A percentile compares a stretch with the other conserved stretches of the same genome.
These are phyloP conservation scores for Pilophorus perplexus DNA, from an alignment of 2,888 invertebrate genomes.

Conservation along the genomic window DNA sequence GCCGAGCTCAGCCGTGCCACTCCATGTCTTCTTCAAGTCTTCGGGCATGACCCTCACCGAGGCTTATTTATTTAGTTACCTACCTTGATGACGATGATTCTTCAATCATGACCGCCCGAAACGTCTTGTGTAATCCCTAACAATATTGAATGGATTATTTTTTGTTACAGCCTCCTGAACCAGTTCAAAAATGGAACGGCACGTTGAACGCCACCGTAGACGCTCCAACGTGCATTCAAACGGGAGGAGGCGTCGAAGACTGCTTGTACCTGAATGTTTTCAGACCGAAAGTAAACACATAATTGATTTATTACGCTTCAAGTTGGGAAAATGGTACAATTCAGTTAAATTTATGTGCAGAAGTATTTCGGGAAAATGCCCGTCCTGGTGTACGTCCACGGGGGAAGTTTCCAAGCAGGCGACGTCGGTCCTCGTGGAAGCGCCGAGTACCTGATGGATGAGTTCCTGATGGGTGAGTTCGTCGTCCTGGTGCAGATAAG, in stretches of 20 bases:
- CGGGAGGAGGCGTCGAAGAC: background rate
- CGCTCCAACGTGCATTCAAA: background rate
- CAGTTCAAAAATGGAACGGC: background rate
- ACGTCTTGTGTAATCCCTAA: too few relatives aligned
- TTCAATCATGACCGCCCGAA: too few relatives aligned
- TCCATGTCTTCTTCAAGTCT: too few relatives aligned
- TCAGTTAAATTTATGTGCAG: too few relatives aligned
- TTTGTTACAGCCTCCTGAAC: slow-evolving; percentile 17
- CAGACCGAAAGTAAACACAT: slow-evolving; percentile 5
- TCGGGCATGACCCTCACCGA: too few relatives aligned
- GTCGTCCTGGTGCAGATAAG: background rate
- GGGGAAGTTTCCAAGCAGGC: background rate
- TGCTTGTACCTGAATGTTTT: slow-evolving; percentile 24
- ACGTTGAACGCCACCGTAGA: slow-evolving; percentile 6
- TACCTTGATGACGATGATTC: too few relatives aligned
- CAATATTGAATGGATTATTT: too few relatives aligned
- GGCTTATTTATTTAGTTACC: too few relatives aligned
- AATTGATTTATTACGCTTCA: too few relatives aligned
- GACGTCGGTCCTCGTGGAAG: background rate
- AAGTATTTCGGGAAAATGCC: too few relatives aligned
- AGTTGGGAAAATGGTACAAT: too few relatives aligned
- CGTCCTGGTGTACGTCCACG: background rate
- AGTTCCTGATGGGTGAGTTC: background rate
- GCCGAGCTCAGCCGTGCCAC: too few relatives aligned
- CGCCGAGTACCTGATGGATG: background rate